Evolutionary conservation across 1,140 invertebrate genomes (phyloP), one percentile per base, ranked within the genome.

Genomic region (Cotesia chilonis): DNA sequence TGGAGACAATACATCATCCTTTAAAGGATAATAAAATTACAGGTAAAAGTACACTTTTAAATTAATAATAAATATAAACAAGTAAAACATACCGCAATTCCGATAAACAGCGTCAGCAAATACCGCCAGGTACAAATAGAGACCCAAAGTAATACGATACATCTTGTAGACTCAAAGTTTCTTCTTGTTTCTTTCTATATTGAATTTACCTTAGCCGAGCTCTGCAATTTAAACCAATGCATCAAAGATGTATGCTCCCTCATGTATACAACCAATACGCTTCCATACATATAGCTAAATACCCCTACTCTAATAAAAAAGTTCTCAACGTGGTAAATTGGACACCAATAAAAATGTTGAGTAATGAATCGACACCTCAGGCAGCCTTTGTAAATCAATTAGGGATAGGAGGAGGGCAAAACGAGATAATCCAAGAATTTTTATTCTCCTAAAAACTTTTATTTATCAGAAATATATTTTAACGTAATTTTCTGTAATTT

Each of bases 121-220:
- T 12, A 55, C 54, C 54, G 54, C 7, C 0, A 17, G 17, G 12
- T n/a, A 55, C n/a, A 55, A 17, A n/a, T 17, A 2, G 5, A 55
- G 54, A 55, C 54, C 12, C 12, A 55, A n/a, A 5, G n/a, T 17
- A 55, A n/a, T 55, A 14, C 54, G 69, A 52, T 68, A 64, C 74
- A 71, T 75, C 37, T 71, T 75, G 47, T n/a, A 35, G 14, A 65
- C n/a, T 57, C 7, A 57, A 47, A 47, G 61, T 70, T 35, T 14
- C n/a, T 36, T 54, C 60, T 14, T 28, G 3, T 28, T 28, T 28
- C 2, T 28, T 28, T 28, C 3, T 20, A 9, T 61, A 67, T 72
- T 72, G 57, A 59, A 35, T 14, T n/a, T 6, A 47, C 28, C 38
- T 17, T 9, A 35, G 41, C 37, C 36, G 36, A 10, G n/a, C 2